These are phyloP conservation scores for Heliothis subflexa DNA, from an alignment of 1,140 invertebrate genomes.

Conservation along the genomic window DNA sequence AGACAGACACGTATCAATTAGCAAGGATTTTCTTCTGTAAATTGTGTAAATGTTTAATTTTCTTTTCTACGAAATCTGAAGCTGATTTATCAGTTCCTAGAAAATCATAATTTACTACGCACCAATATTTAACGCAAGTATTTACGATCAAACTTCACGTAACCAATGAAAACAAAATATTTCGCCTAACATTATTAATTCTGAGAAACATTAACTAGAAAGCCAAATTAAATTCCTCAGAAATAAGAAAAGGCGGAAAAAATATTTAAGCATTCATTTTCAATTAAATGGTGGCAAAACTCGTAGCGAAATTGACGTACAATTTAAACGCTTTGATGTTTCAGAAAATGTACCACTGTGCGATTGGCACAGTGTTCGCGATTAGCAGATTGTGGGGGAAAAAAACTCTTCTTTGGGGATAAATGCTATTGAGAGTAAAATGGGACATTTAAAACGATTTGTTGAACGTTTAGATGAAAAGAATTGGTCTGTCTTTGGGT, in stretches of 20 bases:
- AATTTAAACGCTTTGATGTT: slow-evolving; percentile 45
- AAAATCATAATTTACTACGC: not conserved
- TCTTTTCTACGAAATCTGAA: too few species aligned
- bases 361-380: slow-evolving; percentile 8
- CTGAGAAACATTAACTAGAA: not conserved
- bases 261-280: slow-evolving; percentile 18
- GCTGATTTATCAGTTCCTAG: too few species aligned
- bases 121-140: not conserved
- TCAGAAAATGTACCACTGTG: slow-evolving; percentile 12
- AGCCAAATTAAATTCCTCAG: slow-evolving; percentile 32
- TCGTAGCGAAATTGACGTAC: slow-evolving; percentile 36
- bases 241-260: slow-evolving; percentile 34
- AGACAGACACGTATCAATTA: too few species aligned
- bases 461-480: slow-evolving; percentile 28
- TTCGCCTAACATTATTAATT: not conserved
- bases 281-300: slow-evolving; percentile 42
- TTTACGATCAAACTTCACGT: not conserved
- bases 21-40: too few species aligned
- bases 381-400: slow-evolving; percentile 38
- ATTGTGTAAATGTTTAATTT: too few species aligned
- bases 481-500: slow-evolving; percentile 2
- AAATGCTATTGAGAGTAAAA: slow-evolving; percentile 41
- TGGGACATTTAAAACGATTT: slow-evolving; percentile 42
- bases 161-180: slow-evolving; percentile 8
- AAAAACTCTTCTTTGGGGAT: slow-evolving; percentile 34